Evolutionary conservation across 92 coral and sea anemone genomes (phyloP).

Genomic region (Paramuricea clavata): DNA sequence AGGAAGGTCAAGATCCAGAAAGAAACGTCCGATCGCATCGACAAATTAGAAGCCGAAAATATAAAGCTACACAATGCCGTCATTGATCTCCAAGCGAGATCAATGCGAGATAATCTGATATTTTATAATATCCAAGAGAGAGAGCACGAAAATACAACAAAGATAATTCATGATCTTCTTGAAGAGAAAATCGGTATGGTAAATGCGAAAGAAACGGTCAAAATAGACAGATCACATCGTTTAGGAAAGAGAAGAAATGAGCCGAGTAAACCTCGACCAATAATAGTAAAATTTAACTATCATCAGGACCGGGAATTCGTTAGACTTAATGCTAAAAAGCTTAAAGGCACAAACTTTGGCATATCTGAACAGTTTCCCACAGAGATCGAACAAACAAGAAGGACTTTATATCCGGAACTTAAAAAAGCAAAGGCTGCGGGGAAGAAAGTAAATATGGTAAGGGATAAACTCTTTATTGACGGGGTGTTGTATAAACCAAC

Average conservation of each 20-base stretch:
- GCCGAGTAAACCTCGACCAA: conserved; percentile 37
- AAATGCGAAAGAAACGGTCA: neutral
- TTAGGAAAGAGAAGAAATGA: conserved; percentile 12
- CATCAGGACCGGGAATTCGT: conserved; percentile 55
- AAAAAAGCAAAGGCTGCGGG: conserved; percentile 60
- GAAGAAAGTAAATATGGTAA: conserved; percentile 33
- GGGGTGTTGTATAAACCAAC: neutral
- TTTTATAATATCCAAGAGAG: conserved; percentile 21
- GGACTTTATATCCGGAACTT: conserved; percentile 36
- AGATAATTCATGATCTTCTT: conserved; percentile 3
- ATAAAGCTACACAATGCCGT: neutral
- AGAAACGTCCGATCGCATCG: conserved; percentile 12
- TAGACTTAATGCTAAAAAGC: conserved; percentile 17
- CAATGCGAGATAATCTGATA: conserved; percentile 41
- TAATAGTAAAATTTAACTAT: no score
- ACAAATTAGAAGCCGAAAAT: neutral
- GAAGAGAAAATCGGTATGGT: conserved; percentile 17
- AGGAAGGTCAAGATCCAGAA: no score
- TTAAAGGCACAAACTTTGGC: conserved; percentile 59
- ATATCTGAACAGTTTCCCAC: conserved; percentile 67
- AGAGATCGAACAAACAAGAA: conserved; percentile 55
- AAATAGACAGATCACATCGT: conserved; percentile 37
- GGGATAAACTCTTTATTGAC: conserved; percentile 39
- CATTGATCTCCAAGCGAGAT: conserved; percentile 34
- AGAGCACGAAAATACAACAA: conserved; percentile 14